phyloP scores from a whole-genome alignment of 1,140 invertebrate genomes.

The Palaemon carinicauda region DNA sequence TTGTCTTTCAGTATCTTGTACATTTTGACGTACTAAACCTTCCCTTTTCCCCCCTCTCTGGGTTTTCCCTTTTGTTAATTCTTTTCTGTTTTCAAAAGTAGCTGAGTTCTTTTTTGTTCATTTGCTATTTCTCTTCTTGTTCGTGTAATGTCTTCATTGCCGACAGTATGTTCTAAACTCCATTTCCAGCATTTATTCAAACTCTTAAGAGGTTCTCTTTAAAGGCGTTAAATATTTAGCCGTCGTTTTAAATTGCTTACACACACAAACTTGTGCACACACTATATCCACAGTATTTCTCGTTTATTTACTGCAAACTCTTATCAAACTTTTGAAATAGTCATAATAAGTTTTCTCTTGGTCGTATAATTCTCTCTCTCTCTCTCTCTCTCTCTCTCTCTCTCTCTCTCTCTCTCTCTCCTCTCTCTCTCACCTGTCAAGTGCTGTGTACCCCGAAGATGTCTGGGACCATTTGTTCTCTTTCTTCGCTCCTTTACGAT shows the following conservation, averaged over 20 bases:
- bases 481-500: slow-evolving; percentile 36
- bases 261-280: too few relatives aligned
- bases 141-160: neutral
- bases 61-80: neutral
- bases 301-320: too few relatives aligned
- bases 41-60: neutral
- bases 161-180: neutral
- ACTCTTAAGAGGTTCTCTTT: too few relatives aligned
- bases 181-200: neutral
- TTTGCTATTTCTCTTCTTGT: neutral
- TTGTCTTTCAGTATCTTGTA: neutral
- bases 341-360: too few relatives aligned
- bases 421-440: slow-evolving; percentile 13
- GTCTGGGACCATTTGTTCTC: slow-evolving; percentile 23
- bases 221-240: too few relatives aligned
- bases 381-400: neutral
- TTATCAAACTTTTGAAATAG: neutral
- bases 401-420: neutral
- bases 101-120: neutral
- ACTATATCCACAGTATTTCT: too few relatives aligned
- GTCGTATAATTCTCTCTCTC: neutral
- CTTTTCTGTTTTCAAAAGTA: neutral
- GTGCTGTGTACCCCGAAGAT: neutral
- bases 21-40: neutral
- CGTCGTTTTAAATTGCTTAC: too few relatives aligned